phyloP scores from a whole-genome alignment of 2,113 vertebrate species.

The Hucho hucho region DNA sequence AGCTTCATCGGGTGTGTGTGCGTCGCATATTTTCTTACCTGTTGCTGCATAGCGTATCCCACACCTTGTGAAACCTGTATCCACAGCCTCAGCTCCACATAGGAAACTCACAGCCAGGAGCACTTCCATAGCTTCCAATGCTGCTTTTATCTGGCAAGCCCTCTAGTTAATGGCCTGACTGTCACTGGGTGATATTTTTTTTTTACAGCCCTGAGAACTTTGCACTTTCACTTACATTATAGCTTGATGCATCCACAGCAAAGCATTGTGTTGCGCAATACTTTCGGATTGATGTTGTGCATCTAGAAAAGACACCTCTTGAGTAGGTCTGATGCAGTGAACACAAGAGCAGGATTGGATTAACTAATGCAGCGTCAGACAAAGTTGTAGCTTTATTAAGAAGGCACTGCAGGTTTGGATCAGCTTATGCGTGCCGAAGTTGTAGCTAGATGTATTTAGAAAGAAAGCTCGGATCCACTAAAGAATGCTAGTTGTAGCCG shows the following conservation, averaged over 20 bases:
- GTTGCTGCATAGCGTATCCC: constrained; percentile 21
- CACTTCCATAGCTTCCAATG: constrained; percentile 17
- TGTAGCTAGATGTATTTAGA: constrained; percentile 27
- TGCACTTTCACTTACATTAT: constrained; percentile 23
- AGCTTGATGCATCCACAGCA: too few relatives aligned
- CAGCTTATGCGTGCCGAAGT: constrained; percentile 27
- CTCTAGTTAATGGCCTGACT: constrained; percentile 38
- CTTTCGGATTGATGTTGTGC: background rate
- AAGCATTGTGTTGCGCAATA: background rate
- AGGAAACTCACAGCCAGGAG: constrained; percentile 11
- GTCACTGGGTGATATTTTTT: constrained; percentile 33
- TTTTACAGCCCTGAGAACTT: constrained; percentile 13
- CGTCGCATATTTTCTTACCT: background rate
- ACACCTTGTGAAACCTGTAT: constrained; percentile 19
- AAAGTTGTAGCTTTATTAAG: too few relatives aligned
- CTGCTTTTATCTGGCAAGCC: constrained; percentile 36
- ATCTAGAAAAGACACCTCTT: background rate
- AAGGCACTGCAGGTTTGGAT: constrained; percentile 12
- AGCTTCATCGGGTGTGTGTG: background rate
- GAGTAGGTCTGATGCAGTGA: too few relatives aligned
- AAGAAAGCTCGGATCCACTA: too few relatives aligned
- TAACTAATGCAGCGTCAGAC: too few relatives aligned
- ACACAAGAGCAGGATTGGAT: too few relatives aligned
- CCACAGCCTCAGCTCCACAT: too few relatives aligned
- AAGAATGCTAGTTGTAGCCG: background rate